Conservation (phyloP, 2,888 invertebrate genomes). For the Pantelozetes paolii region DNA sequence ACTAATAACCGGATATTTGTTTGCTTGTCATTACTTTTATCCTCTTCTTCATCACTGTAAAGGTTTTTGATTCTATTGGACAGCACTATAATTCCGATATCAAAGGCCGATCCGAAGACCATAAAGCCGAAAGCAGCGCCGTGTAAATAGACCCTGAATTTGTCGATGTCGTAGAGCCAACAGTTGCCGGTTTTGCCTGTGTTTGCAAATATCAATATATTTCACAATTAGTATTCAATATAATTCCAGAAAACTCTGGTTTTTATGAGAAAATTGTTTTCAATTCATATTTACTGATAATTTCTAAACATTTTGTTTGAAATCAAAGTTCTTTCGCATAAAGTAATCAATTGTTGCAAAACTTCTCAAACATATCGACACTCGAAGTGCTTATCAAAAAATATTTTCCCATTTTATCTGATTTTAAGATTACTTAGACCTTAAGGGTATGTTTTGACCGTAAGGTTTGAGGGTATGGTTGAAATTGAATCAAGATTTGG, state of each 20-base stretch:
- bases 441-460: no score
- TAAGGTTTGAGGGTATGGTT: no score
- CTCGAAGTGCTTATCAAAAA: no score
- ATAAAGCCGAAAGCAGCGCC: slow-evolving; percentile 45
- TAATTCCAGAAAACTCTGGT: no score
- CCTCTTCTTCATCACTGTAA: slow-evolving; percentile 41
- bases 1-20: not conserved
- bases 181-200: slow-evolving; percentile 47
- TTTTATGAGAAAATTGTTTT: no score
- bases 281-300: no score
- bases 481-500: no score
- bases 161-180: slow-evolving; percentile 48
- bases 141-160: slow-evolving; percentile 47
- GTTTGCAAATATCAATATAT: not conserved
- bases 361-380: not conserved
- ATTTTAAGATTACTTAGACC: no score
- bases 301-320: no score
- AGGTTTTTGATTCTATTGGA: slow-evolving; percentile 37
- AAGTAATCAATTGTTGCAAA: no score
- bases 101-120: slow-evolving; percentile 44
- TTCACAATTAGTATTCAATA: not conserved
- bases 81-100: slow-evolving; percentile 43
- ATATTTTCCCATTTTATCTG: no score
- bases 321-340: no score
- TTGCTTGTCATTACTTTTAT: not conserved